Evolutionary conservation across 2,888 invertebrate genomes (phyloP).

Genomic region (Meandrusa payeni): DNA sequence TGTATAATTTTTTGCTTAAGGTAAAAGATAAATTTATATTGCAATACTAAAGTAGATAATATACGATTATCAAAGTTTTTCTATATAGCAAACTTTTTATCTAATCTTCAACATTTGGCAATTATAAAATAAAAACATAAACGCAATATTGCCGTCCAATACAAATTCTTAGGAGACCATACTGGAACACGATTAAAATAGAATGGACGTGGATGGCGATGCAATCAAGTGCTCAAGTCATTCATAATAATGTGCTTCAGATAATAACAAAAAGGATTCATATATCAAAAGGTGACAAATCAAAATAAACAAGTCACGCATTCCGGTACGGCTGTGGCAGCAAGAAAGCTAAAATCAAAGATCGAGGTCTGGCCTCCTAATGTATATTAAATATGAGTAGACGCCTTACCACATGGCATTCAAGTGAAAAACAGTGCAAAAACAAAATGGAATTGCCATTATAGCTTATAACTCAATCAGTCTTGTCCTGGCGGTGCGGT

Average conservation of each 20-base stretch:
- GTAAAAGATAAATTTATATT: too few species aligned
- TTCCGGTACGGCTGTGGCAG: conserved; percentile 46
- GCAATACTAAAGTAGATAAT: too few species aligned
- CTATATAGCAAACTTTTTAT: too few species aligned
- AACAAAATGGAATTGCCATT: conserved; percentile 72
- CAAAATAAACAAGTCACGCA: conserved; percentile 72
- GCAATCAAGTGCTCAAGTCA: conserved; percentile 52
- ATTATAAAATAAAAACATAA: too few species aligned
- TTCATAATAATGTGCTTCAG: conserved; percentile 56
- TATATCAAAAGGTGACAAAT: conserved; percentile 75
- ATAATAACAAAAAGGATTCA: conserved; percentile 67
- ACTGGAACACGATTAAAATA: conserved; percentile 31
- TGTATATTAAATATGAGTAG: conserved; percentile 73
- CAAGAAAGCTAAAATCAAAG: conserved; percentile 65
- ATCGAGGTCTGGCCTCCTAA: conserved; percentile 58
- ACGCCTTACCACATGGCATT: conserved; percentile 52
- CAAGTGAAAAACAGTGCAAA: conserved; percentile 73
- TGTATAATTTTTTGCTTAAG: too few species aligned
- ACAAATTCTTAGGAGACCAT: conserved; percentile 12
- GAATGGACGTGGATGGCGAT: conserved; percentile 37
- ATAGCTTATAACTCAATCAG: conserved; percentile 79
- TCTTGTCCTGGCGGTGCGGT: conserved; percentile 46
- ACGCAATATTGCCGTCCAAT: conserved; percentile 6
- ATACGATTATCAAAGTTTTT: too few species aligned
- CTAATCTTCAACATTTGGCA: too few species aligned